These are phyloP conservation scores for Megalurothrips usitatus DNA, from an alignment of 2,888 invertebrate species.

Conservation along the genomic window DNA sequence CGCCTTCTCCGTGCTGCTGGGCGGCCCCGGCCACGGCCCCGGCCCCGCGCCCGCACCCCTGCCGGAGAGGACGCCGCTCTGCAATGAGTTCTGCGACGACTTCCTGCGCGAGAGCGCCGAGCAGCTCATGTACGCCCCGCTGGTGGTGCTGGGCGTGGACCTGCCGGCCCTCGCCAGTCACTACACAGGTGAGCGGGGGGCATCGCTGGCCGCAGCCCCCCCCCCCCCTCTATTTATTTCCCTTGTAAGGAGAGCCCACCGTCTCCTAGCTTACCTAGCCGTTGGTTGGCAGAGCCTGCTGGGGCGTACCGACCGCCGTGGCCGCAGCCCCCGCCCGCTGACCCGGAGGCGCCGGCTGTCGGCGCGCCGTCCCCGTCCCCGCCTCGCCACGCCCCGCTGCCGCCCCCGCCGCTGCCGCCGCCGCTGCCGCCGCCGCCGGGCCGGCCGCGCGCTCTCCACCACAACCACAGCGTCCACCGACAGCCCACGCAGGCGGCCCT, in stretches of 20 bases:
- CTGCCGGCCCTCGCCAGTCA: constrained; percentile 44
- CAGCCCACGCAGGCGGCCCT: constrained; percentile 32
- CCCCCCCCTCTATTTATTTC: background rate
- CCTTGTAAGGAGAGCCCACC: background rate
- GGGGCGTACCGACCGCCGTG: background rate
- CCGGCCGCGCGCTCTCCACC: background rate
- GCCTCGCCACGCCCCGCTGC: background rate
- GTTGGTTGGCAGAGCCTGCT: background rate
- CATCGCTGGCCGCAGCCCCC: background rate
- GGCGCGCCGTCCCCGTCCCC: background rate
- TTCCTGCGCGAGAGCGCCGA: constrained; percentile 50
- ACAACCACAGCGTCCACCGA: constrained; percentile 25
- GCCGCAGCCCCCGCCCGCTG: background rate
- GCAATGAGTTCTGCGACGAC: constrained; percentile 55
- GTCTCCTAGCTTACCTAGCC: background rate
- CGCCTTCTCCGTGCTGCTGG: background rate
- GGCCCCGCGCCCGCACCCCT: constrained; percentile 36
- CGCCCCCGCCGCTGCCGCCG: background rate
- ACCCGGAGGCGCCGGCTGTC: background rate
- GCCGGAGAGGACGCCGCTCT: constrained; percentile 55
- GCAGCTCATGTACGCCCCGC: constrained; percentile 43
- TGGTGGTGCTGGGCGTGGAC: constrained; percentile 47
- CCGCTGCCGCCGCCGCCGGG: background rate
- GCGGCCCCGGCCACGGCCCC: background rate
- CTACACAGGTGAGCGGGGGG: constrained; percentile 31